Conservation (phyloP, 2,113 vertebrate genomes). For the Herpailurus yagouaroundi region DNA sequence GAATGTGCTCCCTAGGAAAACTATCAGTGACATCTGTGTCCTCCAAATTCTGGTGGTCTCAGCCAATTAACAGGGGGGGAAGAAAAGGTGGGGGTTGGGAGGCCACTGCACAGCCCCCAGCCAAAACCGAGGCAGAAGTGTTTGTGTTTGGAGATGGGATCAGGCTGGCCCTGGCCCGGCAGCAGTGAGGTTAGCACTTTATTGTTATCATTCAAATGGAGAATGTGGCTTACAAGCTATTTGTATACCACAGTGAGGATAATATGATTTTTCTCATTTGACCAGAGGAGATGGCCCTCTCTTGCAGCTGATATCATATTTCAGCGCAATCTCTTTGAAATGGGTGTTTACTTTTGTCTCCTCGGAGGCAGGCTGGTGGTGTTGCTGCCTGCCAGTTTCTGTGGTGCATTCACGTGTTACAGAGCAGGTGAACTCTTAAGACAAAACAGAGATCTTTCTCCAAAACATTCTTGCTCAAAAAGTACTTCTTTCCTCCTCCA, state of each 20-base stretch:
- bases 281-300: constrained; percentile 41
- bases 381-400: background rate
- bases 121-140: constrained; percentile 82
- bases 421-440: constrained; percentile 15
- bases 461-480: background rate
- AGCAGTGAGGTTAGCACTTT: constrained; percentile 73
- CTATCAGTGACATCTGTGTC: constrained; percentile 93
- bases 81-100: constrained; percentile 48
- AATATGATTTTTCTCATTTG: constrained; percentile 75
- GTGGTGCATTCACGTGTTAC: background rate
- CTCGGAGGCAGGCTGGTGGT: background rate
- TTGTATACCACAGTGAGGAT: constrained; percentile 53
- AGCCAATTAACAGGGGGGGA: constrained; percentile 88
- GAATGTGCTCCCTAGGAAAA: constrained; percentile 92
- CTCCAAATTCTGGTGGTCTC: constrained; percentile 92
- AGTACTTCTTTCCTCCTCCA: background rate
- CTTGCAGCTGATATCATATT: constrained; percentile 54
- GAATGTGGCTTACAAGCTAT: constrained; percentile 67
- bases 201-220: constrained; percentile 59
- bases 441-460: background rate
- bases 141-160: constrained; percentile 87
- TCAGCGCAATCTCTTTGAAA: constrained; percentile 31
- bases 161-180: constrained; percentile 77
- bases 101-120: constrained; percentile 75
- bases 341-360: background rate